Evolutionary conservation across 2,113 vertebrate genomes (phyloP).

Genomic region (Gopherus evgoodei): DNA sequence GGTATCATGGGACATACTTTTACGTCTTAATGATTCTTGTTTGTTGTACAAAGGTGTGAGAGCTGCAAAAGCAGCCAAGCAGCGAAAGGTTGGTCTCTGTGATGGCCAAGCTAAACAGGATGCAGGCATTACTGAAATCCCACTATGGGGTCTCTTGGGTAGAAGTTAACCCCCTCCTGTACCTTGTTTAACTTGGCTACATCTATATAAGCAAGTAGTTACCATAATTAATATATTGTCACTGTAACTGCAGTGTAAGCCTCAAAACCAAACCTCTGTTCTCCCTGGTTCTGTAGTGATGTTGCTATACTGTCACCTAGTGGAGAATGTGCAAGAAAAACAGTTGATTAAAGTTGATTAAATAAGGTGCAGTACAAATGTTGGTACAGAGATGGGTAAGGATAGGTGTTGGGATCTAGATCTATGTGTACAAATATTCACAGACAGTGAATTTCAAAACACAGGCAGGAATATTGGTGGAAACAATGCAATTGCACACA

Average conservation of each 20-base stretch:
- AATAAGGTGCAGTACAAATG: not conserved
- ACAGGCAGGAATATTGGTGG: not conserved
- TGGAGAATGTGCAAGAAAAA: constrained; percentile 11
- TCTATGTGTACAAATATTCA: not conserved
- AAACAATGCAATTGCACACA: not conserved
- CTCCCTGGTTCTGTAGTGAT: not conserved
- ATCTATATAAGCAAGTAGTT: constrained; percentile 44
- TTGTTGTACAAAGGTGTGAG: not conserved
- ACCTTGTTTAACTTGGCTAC: constrained; percentile 16
- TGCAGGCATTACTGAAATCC: not conserved
- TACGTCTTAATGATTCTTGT: not conserved
- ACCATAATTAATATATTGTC: constrained; percentile 52
- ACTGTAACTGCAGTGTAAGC: not conserved
- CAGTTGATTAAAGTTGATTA: not conserved
- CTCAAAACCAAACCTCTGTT: not conserved
- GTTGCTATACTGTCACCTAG: constrained; percentile 76
- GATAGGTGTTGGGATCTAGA: not conserved
- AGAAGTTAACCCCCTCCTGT: not conserved
- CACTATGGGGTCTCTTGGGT: not conserved
- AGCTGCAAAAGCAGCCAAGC: not conserved
- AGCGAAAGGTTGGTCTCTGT: not conserved
- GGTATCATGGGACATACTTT: not conserved
- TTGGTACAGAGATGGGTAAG: accelerated
- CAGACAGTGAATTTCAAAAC: not conserved
- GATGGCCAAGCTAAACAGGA: constrained; percentile 33